A percentile compares a stretch with the other conserved stretches of the same genome.
Conservation (phyloP, 92 coral and sea anemone genomes). For the Porites evermanni region DNA sequence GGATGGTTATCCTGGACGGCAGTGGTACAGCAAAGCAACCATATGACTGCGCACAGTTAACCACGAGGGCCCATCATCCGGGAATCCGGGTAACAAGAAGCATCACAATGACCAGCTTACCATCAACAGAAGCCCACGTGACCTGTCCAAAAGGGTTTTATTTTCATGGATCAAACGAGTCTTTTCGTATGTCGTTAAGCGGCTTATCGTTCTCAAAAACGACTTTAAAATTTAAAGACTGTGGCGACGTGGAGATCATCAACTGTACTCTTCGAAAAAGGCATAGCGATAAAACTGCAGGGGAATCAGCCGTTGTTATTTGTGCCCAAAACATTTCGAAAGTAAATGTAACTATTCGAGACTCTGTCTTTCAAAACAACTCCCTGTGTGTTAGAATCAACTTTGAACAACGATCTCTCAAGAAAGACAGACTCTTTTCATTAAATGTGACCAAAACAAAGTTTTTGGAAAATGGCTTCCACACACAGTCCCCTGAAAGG, state of each 20-base stretch:
- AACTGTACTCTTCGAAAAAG: neutral
- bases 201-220: constrained; percentile 2
- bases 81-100: neutral
- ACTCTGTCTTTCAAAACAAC: constrained; percentile 14
- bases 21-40: constrained; percentile 7
- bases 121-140: neutral
- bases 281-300: neutral
- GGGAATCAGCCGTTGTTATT: neutral
- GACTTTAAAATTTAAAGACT: constrained; percentile 21
- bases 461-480: constrained; percentile 3
- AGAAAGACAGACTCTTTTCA: neutral
- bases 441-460: neutral
- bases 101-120: constrained; percentile 6
- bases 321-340: neutral
- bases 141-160: constrained; percentile 5
- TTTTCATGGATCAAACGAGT: neutral
- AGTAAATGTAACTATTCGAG: constrained; percentile 6
- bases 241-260: neutral
- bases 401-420: neutral
- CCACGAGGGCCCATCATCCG: neutral
- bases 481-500: neutral
- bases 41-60: neutral
- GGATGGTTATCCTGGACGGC: constrained; percentile 16
- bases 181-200: neutral
- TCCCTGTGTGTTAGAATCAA: constrained; percentile 10